These are phyloP conservation scores for Xenops minutus DNA, from an alignment of 2,797 vertebrate species.

Conservation along the genomic window DNA sequence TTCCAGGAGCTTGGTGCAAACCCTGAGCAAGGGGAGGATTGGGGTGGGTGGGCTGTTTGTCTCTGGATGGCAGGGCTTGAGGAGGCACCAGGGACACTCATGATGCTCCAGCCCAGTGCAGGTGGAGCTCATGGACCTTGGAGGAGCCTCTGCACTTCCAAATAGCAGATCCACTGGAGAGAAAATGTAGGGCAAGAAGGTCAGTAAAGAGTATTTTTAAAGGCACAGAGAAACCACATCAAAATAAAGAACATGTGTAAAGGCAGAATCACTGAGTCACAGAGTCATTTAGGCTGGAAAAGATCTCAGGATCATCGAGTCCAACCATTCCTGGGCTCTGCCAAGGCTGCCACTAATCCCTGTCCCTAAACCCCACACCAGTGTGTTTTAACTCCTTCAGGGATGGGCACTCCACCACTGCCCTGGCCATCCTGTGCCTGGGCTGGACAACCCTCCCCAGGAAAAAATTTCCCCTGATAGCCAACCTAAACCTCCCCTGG, in stretches of 20 bases:
- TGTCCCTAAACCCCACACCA: neutral
- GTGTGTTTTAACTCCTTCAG: neutral
- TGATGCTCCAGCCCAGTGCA: neutral
- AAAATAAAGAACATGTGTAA: neutral
- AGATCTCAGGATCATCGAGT: neutral
- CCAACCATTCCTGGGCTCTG: neutral
- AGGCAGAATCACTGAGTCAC: neutral
- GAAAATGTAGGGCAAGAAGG: neutral
- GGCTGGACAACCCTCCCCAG: neutral
- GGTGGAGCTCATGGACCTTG: neutral
- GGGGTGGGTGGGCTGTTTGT: neutral
- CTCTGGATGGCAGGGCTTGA: neutral
- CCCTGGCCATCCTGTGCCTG: neutral
- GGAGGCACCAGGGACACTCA: neutral
- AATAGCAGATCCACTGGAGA: rapidly evolving
- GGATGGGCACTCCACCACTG: neutral
- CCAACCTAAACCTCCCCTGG: neutral
- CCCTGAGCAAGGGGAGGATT: neutral
- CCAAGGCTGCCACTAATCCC: neutral
- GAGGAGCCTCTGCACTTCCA: neutral
- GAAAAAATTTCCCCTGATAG: neutral
- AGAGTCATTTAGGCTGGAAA: neutral
- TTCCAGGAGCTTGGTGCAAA: neutral
- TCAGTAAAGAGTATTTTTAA: neutral
- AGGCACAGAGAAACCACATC: neutral